These are phyloP conservation scores for Nymphalis c-album DNA, from an alignment of 2,888 invertebrate species.

Conservation along the genomic window DNA sequence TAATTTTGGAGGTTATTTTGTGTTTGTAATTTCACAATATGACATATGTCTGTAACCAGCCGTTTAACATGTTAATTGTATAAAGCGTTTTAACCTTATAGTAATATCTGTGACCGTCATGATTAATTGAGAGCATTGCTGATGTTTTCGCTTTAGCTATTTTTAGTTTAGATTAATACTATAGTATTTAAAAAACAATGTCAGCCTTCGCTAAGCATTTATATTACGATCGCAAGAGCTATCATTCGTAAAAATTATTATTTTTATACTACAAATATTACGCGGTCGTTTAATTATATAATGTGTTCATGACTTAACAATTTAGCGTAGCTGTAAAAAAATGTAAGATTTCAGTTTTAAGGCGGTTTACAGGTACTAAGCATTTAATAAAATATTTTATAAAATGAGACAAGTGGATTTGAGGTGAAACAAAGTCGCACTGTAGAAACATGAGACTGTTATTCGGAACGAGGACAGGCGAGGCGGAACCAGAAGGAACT, in stretches of 20 bases:
- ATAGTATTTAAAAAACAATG: slow-evolving; percentile 7
- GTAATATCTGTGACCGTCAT: slow-evolving; percentile 14
- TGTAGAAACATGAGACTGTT: slow-evolving; percentile 41
- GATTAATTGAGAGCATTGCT: slow-evolving; percentile 30
- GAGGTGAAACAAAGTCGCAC: neutral
- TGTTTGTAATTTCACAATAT: neutral
- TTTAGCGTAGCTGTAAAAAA: slow-evolving; percentile 8
- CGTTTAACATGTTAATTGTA: slow-evolving; percentile 1
- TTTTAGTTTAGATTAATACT: slow-evolving; percentile 5
- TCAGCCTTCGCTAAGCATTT: slow-evolving; percentile 27
- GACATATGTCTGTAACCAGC: neutral
- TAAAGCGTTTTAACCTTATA: slow-evolving; percentile 8
- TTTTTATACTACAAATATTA: neutral
- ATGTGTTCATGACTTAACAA: neutral
- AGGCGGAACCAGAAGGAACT: slow-evolving; percentile 38
- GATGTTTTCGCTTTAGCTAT: slow-evolving; percentile 33
- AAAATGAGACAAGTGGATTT: neutral
- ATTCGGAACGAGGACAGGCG: slow-evolving; percentile 44
- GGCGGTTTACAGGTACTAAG: no score
- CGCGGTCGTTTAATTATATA: neutral
- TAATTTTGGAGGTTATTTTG: no score
- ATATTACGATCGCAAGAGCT: slow-evolving; percentile 31
- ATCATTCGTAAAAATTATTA: neutral
- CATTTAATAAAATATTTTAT: no score
- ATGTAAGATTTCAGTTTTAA: slow-evolving; percentile 28